Percentiles rank a stretch among this genome's conserved stretches.
Conservation (phyloP, 2,888 invertebrate species). For the Hydraecia micacea region DNA sequence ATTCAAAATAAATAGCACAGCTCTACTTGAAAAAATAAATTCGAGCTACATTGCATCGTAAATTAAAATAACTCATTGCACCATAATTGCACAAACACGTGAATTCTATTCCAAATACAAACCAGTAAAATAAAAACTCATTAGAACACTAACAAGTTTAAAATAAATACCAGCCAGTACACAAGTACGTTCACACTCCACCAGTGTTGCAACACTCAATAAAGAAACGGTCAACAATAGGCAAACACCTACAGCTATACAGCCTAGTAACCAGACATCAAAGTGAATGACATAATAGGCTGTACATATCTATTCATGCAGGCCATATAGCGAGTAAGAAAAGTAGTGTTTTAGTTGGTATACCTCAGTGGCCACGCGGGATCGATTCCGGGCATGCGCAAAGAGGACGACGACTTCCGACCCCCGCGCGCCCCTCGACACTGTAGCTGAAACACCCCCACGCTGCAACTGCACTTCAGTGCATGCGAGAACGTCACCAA, state of each 20-base stretch:
- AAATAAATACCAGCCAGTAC: slow-evolving; percentile 51
- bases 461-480: slow-evolving; percentile 89
- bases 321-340: slow-evolving; percentile 69
- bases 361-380: slow-evolving; percentile 83
- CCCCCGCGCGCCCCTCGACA: slow-evolving; percentile 71
- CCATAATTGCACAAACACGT: slow-evolving; percentile 44
- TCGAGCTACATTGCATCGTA: background rate
- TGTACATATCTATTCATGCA: slow-evolving; percentile 72
- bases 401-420: slow-evolving; percentile 73
- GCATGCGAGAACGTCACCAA: slow-evolving; percentile 83
- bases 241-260: slow-evolving; percentile 63
- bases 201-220: slow-evolving; percentile 65
- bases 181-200: slow-evolving; percentile 45
- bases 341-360: slow-evolving; percentile 75
- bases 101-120: slow-evolving; percentile 37
- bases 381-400: slow-evolving; percentile 89
- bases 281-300: slow-evolving; percentile 89
- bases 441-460: slow-evolving; percentile 72
- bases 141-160: slow-evolving; percentile 56
- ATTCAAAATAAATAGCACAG: background rate
- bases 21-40: background rate
- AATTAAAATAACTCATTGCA: slow-evolving; percentile 40
- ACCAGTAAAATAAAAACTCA: slow-evolving; percentile 52
- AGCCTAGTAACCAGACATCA: slow-evolving; percentile 79
- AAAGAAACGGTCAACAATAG: slow-evolving; percentile 70